Conservation (phyloP, 1,140 invertebrate genomes). For the Aphelinus certus region DNA sequence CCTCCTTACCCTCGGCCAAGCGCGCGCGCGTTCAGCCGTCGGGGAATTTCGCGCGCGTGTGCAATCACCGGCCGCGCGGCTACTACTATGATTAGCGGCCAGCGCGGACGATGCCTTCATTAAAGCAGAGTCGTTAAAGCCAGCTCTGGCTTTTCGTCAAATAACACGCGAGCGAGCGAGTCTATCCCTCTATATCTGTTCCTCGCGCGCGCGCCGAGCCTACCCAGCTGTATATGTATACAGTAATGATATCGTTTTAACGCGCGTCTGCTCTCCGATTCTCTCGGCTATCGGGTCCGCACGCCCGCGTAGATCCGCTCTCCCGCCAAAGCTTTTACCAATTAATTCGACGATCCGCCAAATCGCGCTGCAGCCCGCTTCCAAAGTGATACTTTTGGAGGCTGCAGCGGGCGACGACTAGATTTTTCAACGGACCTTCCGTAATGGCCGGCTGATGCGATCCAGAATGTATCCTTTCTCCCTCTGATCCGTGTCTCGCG, state of each 20-base stretch:
- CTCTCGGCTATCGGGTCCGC: neutral
- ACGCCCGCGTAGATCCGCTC: neutral
- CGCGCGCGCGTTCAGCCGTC: neutral
- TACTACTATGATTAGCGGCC: constrained; percentile 11
- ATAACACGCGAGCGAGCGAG: constrained; percentile 7
- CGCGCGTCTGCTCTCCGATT: neutral
- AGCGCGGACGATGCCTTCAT: neutral
- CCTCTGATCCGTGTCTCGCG: no score
- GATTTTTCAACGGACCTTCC: constrained; percentile 8
- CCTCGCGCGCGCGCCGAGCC: no score
- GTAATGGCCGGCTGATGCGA: neutral
- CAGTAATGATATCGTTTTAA: constrained; percentile 27
- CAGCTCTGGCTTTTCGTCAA: constrained; percentile 12
- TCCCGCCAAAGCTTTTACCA: neutral
- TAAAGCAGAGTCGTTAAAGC: constrained; percentile 18
- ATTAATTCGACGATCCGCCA: constrained; percentile 24
- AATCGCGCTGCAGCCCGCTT: constrained; percentile 5
- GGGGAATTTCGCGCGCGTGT: constrained; percentile 16
- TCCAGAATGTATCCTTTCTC: no score
- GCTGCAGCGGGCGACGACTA: neutral
- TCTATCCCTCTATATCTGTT: neutral
- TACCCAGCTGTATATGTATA: no score
- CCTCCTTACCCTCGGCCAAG: neutral
- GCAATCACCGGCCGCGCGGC: constrained; percentile 9
- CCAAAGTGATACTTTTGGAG: constrained; percentile 32